Evolutionary conservation across 2,113 vertebrate genomes (phyloP).

Genomic region (Lepus europaeus): DNA sequence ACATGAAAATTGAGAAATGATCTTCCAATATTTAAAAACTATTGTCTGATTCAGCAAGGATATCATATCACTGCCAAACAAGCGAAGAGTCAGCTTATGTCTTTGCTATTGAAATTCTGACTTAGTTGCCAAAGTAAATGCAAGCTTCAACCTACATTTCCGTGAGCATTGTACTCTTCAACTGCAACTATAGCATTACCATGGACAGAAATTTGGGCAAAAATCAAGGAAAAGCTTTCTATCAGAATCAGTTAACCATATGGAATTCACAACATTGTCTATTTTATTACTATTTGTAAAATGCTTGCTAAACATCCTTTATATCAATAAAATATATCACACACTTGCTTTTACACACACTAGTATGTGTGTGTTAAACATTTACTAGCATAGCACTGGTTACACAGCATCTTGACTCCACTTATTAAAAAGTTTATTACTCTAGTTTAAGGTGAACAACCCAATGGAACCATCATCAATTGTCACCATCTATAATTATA

Average conservation of each 20-base stretch:
- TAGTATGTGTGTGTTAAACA: neutral
- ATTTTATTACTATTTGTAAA: slow-evolving; percentile 27
- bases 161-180: neutral
- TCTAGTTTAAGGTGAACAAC: slow-evolving; percentile 22
- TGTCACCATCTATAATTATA: neutral
- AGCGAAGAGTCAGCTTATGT: neutral
- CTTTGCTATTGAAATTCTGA: neutral
- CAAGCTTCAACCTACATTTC: neutral
- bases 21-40: slow-evolving; percentile 52
- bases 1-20: neutral
- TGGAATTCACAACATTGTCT: neutral
- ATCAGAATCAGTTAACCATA: neutral
- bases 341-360: neutral
- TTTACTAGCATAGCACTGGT: neutral
- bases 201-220: neutral
- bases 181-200: neutral
- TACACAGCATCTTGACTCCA: neutral
- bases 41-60: neutral
- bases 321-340: slow-evolving; percentile 7
- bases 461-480: neutral
- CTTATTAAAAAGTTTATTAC: neutral
- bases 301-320: neutral
- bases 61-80: neutral
- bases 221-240: slow-evolving; percentile 4
- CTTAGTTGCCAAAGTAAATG: neutral